These are phyloP conservation scores for Thunnus albacares DNA, from an alignment of 2,797 vertebrate species.

Conservation along the genomic window DNA sequence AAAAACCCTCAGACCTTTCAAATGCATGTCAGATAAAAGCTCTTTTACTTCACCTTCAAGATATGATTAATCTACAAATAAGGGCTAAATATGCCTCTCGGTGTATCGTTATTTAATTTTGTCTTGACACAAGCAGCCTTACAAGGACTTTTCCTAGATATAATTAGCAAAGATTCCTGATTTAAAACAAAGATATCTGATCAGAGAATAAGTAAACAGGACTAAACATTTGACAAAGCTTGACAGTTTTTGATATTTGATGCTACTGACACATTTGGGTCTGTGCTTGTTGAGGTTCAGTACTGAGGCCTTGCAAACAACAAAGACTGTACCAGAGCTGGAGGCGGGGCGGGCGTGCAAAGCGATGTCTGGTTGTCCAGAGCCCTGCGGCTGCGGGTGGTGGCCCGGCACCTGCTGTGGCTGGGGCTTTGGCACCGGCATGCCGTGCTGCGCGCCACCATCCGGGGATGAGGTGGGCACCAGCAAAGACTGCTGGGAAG, in stretches of 20 bases:
- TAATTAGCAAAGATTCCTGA: not conserved
- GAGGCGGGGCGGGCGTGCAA: conserved; percentile 94
- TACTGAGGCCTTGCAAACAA: not conserved
- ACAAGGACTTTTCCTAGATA: not conserved
- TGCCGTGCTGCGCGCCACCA: conserved; percentile 89
- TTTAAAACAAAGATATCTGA: not conserved
- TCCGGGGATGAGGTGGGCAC: conserved; percentile 91
- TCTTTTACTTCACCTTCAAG: not conserved
- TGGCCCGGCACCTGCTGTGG: conserved; percentile 91
- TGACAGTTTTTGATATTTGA: not conserved
- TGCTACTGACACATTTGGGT: not conserved
- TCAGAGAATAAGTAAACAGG: conserved; percentile 1
- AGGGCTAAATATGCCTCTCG: not conserved
- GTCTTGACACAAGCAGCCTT: not conserved
- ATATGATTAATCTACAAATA: not conserved
- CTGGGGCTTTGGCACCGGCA: conserved; percentile 93
- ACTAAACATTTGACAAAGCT: not conserved
- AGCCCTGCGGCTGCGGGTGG: conserved; percentile 90
- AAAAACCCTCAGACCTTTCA: not conserved
- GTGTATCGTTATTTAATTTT: not conserved
- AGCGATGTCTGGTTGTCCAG: conserved; percentile 94
- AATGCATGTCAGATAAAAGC: not conserved
- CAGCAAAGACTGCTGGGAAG: conserved; percentile 95
- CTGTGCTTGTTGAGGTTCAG: not conserved
- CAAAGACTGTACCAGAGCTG: conserved; percentile 90